phyloP scores from a whole-genome alignment of 2,113 vertebrate genomes.

The Erythrolamprus reginae region DNA sequence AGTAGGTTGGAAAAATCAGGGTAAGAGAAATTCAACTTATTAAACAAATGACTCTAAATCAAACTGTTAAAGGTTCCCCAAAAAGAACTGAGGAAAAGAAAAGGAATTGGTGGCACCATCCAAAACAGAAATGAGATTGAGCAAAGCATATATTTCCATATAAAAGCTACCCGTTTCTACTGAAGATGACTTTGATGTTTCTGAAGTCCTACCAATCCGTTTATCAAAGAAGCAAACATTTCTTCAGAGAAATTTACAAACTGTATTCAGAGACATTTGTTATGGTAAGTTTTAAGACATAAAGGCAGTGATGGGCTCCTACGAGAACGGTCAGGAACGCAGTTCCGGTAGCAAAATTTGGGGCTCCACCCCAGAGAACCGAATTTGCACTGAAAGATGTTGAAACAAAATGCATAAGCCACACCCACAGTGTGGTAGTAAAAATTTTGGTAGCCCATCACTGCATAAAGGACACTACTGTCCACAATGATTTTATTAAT shows the following conservation, averaged over 20 bases:
- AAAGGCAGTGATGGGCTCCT: too few relatives aligned
- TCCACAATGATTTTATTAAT: neutral
- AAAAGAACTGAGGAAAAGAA: neutral
- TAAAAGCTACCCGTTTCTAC: neutral
- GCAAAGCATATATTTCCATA: too few relatives aligned
- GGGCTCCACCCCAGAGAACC: too few relatives aligned
- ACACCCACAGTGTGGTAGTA: too few relatives aligned
- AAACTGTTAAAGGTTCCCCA: neutral
- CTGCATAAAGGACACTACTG: neutral
- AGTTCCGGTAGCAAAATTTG: too few relatives aligned
- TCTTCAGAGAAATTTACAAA: neutral
- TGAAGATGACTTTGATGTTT: neutral
- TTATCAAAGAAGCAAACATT: neutral
- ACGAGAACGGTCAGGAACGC: too few relatives aligned
- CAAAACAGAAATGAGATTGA: neutral
- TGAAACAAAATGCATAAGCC: too few relatives aligned
- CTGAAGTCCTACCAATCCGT: neutral
- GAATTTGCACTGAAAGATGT: too few relatives aligned
- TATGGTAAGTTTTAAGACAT: neutral
- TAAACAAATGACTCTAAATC: neutral
- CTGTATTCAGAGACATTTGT: neutral
- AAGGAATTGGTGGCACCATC: neutral
- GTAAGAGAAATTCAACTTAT: neutral
- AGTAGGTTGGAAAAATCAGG: neutral
- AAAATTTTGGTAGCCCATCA: too few relatives aligned